Conservation (phyloP, 1,140 invertebrate genomes). For the Diorhabda sublineata region DNA sequence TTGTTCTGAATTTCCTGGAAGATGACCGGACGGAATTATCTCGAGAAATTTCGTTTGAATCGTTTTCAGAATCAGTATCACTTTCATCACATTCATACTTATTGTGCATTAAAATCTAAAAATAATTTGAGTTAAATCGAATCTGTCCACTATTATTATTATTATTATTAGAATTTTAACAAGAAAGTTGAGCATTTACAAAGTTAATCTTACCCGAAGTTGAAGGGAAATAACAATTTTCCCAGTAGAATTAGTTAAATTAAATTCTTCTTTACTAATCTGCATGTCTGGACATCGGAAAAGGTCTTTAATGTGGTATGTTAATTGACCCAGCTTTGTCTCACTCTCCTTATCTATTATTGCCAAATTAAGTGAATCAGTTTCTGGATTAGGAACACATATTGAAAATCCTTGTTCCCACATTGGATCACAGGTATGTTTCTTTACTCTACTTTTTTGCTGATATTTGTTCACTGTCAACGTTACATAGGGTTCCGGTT, state of each 20-base stretch:
- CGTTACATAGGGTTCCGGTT: constrained; percentile 71
- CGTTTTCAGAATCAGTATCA: constrained; percentile 22
- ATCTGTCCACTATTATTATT: neutral
- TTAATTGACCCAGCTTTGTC: constrained; percentile 27
- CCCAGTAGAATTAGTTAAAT: constrained; percentile 58
- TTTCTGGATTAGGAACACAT: constrained; percentile 81
- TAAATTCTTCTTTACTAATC: constrained; percentile 35
- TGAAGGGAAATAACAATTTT: constrained; percentile 73
- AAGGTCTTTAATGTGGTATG: constrained; percentile 31
- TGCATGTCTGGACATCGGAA: constrained; percentile 26
- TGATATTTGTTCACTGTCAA: constrained; percentile 67
- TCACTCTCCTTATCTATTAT: constrained; percentile 35
- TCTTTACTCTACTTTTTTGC: constrained; percentile 62
- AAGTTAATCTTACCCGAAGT: constrained; percentile 60
- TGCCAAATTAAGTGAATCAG: constrained; percentile 72
- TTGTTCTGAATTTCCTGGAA: constrained; percentile 4
- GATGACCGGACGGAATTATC: constrained; percentile 3
- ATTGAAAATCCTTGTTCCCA: constrained; percentile 82
- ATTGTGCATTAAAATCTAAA: constrained; percentile 27
- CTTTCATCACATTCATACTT: constrained; percentile 23
- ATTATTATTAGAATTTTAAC: neutral
- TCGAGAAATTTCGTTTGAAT: constrained; percentile 7
- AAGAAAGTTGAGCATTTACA: neutral
- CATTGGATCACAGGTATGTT: constrained; percentile 66
- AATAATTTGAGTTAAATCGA: neutral